Conservation (phyloP, 2,797 vertebrate genomes). For the Rhinogobio ventralis region DNA sequence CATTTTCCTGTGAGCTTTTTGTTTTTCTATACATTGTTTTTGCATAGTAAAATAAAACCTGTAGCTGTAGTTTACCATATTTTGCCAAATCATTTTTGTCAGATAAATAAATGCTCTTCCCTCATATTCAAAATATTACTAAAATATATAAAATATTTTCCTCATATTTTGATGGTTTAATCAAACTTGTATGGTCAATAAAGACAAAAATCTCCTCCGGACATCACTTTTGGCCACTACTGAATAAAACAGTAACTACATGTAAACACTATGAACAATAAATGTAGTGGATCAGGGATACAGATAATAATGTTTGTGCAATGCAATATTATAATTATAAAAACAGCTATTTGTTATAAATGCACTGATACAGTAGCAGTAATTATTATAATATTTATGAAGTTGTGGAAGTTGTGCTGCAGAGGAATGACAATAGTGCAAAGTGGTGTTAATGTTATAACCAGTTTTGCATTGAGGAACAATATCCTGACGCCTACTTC, state of each 20-base stretch:
- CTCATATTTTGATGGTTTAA: background rate
- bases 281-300: background rate
- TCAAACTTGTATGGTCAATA: background rate
- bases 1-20: background rate
- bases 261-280: background rate
- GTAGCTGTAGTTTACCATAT: background rate
- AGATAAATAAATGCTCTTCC: background rate
- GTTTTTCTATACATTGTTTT: background rate
- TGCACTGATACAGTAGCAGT: background rate
- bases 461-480: slow-evolving; percentile 1
- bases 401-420: slow-evolving; percentile 3
- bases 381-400: background rate
- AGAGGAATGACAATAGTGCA: background rate
- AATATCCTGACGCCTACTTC: background rate
- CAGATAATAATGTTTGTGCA: background rate
- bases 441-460: background rate
- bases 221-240: background rate
- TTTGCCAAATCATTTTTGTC: background rate
- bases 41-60: background rate
- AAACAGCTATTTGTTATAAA: background rate
- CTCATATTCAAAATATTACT: background rate
- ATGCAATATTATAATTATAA: background rate
- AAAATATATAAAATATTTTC: background rate
- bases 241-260: background rate
- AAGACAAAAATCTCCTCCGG: background rate